Evolutionary conservation across 2,113 vertebrate species (phyloP).

Genomic region (Picathartes gymnocephalus): DNA sequence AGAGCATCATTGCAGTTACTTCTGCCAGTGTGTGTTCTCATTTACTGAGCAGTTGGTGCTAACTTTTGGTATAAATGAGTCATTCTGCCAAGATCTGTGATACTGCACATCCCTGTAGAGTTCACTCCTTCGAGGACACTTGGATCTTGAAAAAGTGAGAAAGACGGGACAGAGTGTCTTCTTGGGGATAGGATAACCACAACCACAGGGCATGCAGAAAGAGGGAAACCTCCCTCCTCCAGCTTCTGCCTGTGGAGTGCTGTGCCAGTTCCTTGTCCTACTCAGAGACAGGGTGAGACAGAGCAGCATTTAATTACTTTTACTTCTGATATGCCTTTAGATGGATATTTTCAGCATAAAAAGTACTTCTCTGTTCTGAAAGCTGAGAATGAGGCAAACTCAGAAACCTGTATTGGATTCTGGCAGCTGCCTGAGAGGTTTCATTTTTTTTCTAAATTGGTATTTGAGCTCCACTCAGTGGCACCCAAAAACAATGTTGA

Average conservation of each 20-base stretch:
- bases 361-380: background rate
- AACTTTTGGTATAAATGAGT: background rate
- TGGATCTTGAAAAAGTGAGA: background rate
- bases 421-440: background rate
- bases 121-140: background rate
- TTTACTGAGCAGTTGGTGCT: background rate
- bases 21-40: background rate
- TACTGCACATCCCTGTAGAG: background rate
- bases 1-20: background rate
- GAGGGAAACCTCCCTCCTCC: background rate
- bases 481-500: background rate
- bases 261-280: background rate
- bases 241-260: background rate
- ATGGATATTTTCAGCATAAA: background rate
- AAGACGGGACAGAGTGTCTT: background rate
- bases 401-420: background rate
- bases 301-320: background rate
- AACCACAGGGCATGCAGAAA: background rate
- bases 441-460: conserved; percentile 2
- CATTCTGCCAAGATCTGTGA: background rate
- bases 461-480: conserved; percentile 63
- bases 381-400: background rate
- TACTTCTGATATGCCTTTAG: background rate
- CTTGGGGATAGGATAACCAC: background rate
- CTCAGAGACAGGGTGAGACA: background rate